Base-by-base conservation (phyloP, 1,140 invertebrate genomes). In the Drosophila orosa region DNA sequence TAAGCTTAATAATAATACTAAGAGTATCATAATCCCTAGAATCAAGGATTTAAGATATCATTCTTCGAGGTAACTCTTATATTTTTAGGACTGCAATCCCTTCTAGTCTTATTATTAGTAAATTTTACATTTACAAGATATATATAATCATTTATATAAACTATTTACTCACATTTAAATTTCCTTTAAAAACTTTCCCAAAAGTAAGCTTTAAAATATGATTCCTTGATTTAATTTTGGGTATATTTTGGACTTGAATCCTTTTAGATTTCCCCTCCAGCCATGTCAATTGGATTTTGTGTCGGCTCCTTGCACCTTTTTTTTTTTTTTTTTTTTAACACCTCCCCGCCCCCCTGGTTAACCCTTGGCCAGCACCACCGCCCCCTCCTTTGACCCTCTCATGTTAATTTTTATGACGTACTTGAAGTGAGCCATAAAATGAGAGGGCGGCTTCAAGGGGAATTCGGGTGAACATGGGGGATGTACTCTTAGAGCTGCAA, bases 401-500 rank as follows among this genome's bases (percentile, higher is more conserved):
- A 54, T 79, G 83, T 87, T 87, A 83, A 87, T 87, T 87, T 89
- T 80, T 89, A 87, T 89, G 83, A 89, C 80, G 84, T 89, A 68
- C 76, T 83, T 80, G 74, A 62, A 89, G 63, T 79, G 84, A 83
- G 84, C 84, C 76, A 83, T 87, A 83, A 87, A 87, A 87, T 65
- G 65, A 48, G 60, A 58, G 42, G 44, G 45, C 25, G 27, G 63
- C 63, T 19, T 40, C 6, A 54, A 25, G 37, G 60, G 45, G 39
- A 19, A 24, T 42, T 52, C n/a, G 25, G 55, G 48, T 9, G 54
- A 25, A 6, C 48, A n/a, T 52, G 12, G 67, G 67, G 47, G 54
- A 56, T 22, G 56, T 68, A 58, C 50, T 66, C 77, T 71, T 71
- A 75, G 67, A 67, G 83, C 75, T 79, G 83, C 72, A 79, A 79